Evolutionary conservation across 2,113 vertebrate species (phyloP).

Genomic region (Calidris pugnax): DNA sequence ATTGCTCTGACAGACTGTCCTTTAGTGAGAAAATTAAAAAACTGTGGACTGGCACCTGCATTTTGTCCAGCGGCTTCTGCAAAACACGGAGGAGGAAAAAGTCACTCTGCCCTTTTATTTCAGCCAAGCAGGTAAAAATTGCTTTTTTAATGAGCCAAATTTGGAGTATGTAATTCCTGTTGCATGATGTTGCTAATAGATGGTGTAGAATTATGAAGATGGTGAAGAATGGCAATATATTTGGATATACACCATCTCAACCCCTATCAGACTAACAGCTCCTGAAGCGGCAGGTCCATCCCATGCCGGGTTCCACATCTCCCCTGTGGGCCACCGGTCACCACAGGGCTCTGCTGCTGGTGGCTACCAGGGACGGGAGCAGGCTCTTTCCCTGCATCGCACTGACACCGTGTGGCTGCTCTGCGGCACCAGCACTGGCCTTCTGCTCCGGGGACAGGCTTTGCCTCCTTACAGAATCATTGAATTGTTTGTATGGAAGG

Average conservation of each 20-base stretch:
- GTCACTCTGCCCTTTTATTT: not conserved
- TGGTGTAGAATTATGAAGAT: too few relatives aligned
- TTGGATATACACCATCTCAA: too few relatives aligned
- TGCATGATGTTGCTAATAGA: not conserved
- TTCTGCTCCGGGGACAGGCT: fast-evolving
- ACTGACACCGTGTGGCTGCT: conserved; percentile 7
- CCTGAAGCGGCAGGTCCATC: not conserved
- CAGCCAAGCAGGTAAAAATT: not conserved
- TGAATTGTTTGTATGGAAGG: too few relatives aligned
- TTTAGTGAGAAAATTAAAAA: not conserved
- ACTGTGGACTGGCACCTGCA: not conserved
- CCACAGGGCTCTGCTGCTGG: fast-evolving
- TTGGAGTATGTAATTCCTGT: not conserved
- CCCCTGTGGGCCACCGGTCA: fast-evolving
- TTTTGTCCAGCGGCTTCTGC: not conserved
- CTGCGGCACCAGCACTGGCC: not conserved
- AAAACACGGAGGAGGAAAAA: not conserved
- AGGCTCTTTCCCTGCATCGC: not conserved
- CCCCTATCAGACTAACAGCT: not conserved
- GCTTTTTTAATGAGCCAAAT: not conserved
- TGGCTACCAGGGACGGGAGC: fast-evolving
- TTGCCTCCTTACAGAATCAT: fast-evolving
- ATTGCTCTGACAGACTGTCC: not conserved
- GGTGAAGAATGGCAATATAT: too few relatives aligned
- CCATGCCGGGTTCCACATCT: fast-evolving